Evolutionary conservation across 2,113 vertebrate species (phyloP).

Genomic region (Neomonachus schauinslandi): DNA sequence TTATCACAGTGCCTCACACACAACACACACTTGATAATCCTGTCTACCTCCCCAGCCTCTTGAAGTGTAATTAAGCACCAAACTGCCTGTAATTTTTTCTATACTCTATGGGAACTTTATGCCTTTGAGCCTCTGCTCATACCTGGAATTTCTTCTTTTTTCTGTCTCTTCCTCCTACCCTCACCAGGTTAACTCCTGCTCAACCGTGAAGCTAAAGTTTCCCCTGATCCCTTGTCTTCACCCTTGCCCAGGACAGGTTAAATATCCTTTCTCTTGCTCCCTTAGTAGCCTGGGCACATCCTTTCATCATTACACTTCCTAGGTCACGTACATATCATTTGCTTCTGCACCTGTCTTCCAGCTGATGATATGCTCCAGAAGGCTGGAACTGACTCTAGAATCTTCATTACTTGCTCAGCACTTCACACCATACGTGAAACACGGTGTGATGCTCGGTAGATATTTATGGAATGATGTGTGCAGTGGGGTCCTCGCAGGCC

Average conservation of each 20-base stretch:
- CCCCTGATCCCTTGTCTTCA: neutral
- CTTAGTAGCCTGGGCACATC: neutral
- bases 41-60: neutral
- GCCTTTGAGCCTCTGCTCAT: neutral
- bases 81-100: constrained; percentile 55
- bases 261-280: neutral
- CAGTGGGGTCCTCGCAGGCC: neutral
- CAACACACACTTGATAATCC: neutral
- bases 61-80: constrained; percentile 31
- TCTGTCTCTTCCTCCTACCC: neutral
- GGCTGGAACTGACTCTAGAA: neutral
- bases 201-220: neutral
- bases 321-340: neutral
- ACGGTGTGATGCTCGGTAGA: neutral
- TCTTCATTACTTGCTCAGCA: neutral
- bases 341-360: neutral
- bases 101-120: neutral
- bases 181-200: neutral
- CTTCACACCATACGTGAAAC: neutral
- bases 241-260: neutral
- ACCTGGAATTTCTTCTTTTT: neutral
- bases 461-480: neutral
- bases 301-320: neutral
- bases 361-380: neutral
- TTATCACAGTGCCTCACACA: neutral